A percentile compares a stretch with the other conserved stretches of the same genome.
These are phyloP conservation scores for Agonopterix alstromeriana DNA, from an alignment of 2,888 invertebrate genomes.

Conservation along the genomic window DNA sequence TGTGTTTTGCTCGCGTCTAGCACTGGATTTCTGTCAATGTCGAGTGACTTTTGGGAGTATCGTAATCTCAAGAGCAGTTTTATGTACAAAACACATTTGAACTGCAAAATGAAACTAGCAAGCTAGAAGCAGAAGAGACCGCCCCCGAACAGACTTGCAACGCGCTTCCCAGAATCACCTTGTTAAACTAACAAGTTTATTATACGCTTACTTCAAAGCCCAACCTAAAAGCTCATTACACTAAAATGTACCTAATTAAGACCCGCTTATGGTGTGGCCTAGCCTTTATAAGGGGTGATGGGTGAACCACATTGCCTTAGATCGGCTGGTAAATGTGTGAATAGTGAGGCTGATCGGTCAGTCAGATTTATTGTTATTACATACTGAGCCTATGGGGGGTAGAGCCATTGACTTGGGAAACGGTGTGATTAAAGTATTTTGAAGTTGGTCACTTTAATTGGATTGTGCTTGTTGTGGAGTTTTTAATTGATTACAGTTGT, in stretches of 20 bases:
- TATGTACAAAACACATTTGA: too few species aligned
- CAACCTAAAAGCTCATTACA: conserved; percentile 31
- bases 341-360: conserved; percentile 13
- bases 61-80: too few species aligned
- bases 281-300: conserved; percentile 41
- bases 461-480: too few species aligned
- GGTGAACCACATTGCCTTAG: conserved; percentile 18
- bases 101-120: too few species aligned
- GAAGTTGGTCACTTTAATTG: too few species aligned
- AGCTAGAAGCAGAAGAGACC: too few species aligned
- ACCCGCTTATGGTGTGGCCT: conserved; percentile 22
- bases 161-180: background rate
- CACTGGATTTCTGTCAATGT: too few species aligned
- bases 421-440: conserved; percentile 9
- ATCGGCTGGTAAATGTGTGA: background rate
- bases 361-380: conserved; percentile 22
- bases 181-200: background rate
- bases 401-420: conserved; percentile 18
- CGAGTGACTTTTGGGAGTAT: too few species aligned
- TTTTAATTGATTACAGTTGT: background rate
- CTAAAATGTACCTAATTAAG: conserved; percentile 40
- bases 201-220: conserved; percentile 14
- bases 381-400: conserved; percentile 12
- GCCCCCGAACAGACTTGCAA: too few species aligned
- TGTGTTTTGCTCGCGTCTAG: too few species aligned